A percentile compares a stretch with the other conserved stretches of the same genome.
Evolutionary conservation across 2,797 vertebrate genomes (phyloP).

Genomic region (Rhinatrema bivittatum): DNA sequence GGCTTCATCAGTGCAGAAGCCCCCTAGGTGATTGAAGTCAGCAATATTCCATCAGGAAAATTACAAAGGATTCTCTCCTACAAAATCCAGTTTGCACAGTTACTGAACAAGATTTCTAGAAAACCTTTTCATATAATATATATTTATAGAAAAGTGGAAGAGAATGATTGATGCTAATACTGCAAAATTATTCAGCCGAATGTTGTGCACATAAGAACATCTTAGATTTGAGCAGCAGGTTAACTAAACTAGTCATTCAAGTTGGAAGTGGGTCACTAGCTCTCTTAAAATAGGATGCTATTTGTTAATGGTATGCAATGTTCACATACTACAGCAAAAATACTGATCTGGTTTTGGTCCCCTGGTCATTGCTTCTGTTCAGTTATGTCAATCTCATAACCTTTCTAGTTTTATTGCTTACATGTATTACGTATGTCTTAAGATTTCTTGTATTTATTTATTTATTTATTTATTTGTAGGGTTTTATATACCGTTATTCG

Average conservation of each 20-base stretch:
- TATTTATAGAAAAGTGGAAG: conserved; percentile 67
- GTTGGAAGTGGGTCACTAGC: conserved; percentile 66
- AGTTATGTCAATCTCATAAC: conserved; percentile 29
- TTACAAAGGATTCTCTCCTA: conserved; percentile 66
- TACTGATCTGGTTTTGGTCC: conserved; percentile 30
- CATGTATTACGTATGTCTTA: too few relatives aligned
- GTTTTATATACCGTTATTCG: too few relatives aligned
- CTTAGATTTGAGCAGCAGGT: conserved; percentile 64
- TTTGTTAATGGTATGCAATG: background rate
- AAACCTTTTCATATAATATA: conserved; percentile 55
- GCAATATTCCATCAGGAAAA: conserved; percentile 80
- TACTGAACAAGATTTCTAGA: conserved; percentile 48
- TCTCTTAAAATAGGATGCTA: conserved; percentile 32
- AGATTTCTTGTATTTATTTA: too few relatives aligned
- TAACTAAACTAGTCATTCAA: conserved; percentile 75
- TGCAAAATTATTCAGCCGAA: conserved; percentile 63
- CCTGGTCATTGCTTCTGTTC: conserved; percentile 21
- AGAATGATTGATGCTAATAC: conserved; percentile 76
- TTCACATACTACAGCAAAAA: conserved; percentile 21
- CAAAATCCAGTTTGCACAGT: conserved; percentile 62
- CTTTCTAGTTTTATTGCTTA: conserved; percentile 40
- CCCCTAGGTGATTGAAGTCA: conserved; percentile 83
- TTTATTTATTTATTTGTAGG: too few relatives aligned
- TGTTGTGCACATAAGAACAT: conserved; percentile 61
- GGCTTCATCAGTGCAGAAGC: conserved; percentile 86